Conservation (phyloP, 1,140 invertebrate genomes). For the Watersipora subatra region DNA sequence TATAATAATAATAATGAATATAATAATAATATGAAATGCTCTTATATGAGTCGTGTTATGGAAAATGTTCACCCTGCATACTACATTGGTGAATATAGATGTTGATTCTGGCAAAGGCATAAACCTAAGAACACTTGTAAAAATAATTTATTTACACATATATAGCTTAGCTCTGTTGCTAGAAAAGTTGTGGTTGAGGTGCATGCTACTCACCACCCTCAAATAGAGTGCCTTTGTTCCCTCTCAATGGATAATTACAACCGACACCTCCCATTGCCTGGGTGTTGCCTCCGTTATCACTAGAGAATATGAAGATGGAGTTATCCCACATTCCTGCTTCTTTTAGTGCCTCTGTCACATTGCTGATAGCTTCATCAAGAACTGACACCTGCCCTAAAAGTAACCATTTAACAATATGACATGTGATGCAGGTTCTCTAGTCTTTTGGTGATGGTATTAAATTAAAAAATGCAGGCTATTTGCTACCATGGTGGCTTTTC, state of each 20-base stretch:
- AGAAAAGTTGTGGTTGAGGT: no score
- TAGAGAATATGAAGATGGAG: constrained; percentile 17
- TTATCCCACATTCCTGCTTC: constrained; percentile 40
- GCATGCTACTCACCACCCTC: constrained; percentile 76
- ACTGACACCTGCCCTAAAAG: neutral
- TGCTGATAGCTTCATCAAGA: constrained; percentile 41
- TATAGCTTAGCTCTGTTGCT: neutral
- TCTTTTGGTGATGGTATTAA: no score
- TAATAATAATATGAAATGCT: neutral
- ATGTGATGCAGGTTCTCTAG: no score
- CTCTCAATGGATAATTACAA: constrained; percentile 9
- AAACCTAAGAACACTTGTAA: neutral
- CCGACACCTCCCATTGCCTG: neutral
- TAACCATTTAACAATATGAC: no score
- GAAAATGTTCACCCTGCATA: neutral
- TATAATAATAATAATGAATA: no score
- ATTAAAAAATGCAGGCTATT: no score
- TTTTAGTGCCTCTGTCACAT: constrained; percentile 39
- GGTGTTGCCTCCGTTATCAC: neutral
- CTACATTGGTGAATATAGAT: neutral
- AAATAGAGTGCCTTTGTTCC: constrained; percentile 65
- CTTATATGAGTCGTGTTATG: neutral
- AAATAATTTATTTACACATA: neutral
- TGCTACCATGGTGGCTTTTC: no score
- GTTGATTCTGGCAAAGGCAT: neutral